Base-by-base conservation (phyloP, 2,797 vertebrate species). In the Cyprinodon diabolis region DNA sequence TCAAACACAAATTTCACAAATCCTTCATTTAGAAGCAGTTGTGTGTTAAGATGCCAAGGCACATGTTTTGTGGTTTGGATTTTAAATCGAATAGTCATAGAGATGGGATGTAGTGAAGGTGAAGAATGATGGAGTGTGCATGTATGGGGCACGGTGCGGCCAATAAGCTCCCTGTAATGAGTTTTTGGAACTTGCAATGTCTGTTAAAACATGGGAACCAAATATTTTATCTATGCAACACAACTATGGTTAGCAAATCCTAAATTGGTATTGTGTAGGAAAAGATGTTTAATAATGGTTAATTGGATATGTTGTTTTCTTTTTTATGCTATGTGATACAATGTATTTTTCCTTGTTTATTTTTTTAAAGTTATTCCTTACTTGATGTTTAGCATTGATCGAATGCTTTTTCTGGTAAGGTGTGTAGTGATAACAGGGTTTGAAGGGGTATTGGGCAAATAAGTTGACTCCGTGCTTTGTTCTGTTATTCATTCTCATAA, bases 381-480 rank as follows among this genome's bases (percentile, higher is more conserved):
- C 87, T 93, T 92, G 52, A 66, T 4, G 75, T 60, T 78, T 69
- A 82, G 80, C 75, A 17, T 66, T 40, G 70, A 80, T 35, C 54
- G 69, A 70, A 79, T 25, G 13, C 10, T 71, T 74, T 47, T 92
- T 73, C 87, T 58, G 84, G 63, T 77, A 21, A 47, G 58, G 65
- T 51, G 66, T 68, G 67, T 58, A 77, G 48, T 73, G 69, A 56
- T 75, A 65, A 92, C 69, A 84, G 89, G 81, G 54, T 57, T 6
- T 90, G 93, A 91, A 86, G 91, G 92, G 89, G 84, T 30, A 2
- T 30, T 30, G 30, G 30, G 30, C 30, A 30, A 2, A 30, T 30
- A 30, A 30, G 30, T 30, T 30, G 30, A 1, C 81, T 95, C 95
- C 96, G 97, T 98, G 98, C 98, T 97, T 99, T 98, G 97, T 96